Base-by-base conservation (phyloP, 2,888 invertebrate genomes). In the Sinopyrophorus schimmeli region DNA sequence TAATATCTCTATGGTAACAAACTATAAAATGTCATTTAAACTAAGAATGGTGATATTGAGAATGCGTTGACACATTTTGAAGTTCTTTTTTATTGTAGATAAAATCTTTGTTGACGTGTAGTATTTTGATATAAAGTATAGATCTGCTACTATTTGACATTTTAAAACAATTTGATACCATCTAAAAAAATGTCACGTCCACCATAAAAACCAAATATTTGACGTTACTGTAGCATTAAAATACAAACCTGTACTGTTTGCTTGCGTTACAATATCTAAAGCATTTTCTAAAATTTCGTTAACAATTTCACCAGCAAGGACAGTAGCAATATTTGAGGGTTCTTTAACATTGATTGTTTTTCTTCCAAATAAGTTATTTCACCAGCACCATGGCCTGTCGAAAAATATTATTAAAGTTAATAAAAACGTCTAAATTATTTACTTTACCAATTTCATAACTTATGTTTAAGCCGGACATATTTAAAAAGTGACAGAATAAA, bases 241-340 rank as follows among this genome's bases (percentile, higher is more conserved):
- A 6, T 20, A 7, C 26, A 5, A 9, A 44, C 48, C 39, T 35
- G 47, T 53, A 5, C 43, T 38, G 12, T 21, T 38, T 2, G 47
- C 21, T 20, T 17, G 28, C 1, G 44, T 49, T 7, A 63, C 68
- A 7, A 66, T 65, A 41, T 70, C 69, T 46, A 72, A 55, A 16
- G 71, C 71, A 34, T 66, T 70, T 30, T 71, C 69, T n/a, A 74
- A 53, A 35, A 74, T 71, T 38, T 73, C 72, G 28, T 65, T 59
- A 5, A 74, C 63, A 31, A 72, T 59, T 47, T 70, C 69, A 9
- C 57, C 62, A 18, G 66, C 69, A n/a, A 68, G 57, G 3, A 52
- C 43, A 11, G 35, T 23, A 15, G 48, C 44, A 24, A 38, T 38
- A 5, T 34, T 47, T 44, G 27, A 11, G 9, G 32, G 20, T 15